Percentiles rank a stretch among this genome's conserved stretches.
Evolutionary conservation across 2,797 vertebrate species (phyloP).

Genomic region (Craterocephalus amniculus): DNA sequence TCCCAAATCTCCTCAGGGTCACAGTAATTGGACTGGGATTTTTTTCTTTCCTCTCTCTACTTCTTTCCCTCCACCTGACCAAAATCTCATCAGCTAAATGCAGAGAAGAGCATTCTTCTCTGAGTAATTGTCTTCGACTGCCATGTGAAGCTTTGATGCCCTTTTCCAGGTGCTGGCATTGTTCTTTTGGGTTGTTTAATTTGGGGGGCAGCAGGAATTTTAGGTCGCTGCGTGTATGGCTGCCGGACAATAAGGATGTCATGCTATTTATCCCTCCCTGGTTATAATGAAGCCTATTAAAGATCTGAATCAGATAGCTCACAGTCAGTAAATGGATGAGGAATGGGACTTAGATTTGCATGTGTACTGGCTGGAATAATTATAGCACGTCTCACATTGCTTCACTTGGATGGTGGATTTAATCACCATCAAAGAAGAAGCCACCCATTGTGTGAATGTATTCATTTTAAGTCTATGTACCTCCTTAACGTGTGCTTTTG

Average conservation of each 20-base stretch:
- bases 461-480: slow-evolving; percentile 27
- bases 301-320: slow-evolving; percentile 40
- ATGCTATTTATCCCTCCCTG: slow-evolving; percentile 50
- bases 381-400: slow-evolving; percentile 48
- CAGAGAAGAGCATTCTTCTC: slow-evolving; percentile 64
- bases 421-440: slow-evolving; percentile 48
- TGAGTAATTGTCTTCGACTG: slow-evolving; percentile 71
- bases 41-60: slow-evolving; percentile 47
- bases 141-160: slow-evolving; percentile 52
- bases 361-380: slow-evolving; percentile 64
- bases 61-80: slow-evolving; percentile 52
- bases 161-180: slow-evolving; percentile 52
- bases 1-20: slow-evolving; percentile 72
- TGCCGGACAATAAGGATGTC: slow-evolving; percentile 50
- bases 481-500: slow-evolving; percentile 29
- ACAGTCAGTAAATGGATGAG: slow-evolving; percentile 41
- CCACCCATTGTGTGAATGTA: slow-evolving; percentile 21
- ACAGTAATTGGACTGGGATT: slow-evolving; percentile 74
- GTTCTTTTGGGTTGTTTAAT: slow-evolving; percentile 58
- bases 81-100: slow-evolving; percentile 76
- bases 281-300: slow-evolving; percentile 62
- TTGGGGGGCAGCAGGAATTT: slow-evolving; percentile 36
- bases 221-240: slow-evolving; percentile 37
- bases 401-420: slow-evolving; percentile 52
- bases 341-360: slow-evolving; percentile 37